Evolutionary conservation across 2,113 vertebrate genomes (phyloP).

Genomic region (Mystacornis crossleyi): DNA sequence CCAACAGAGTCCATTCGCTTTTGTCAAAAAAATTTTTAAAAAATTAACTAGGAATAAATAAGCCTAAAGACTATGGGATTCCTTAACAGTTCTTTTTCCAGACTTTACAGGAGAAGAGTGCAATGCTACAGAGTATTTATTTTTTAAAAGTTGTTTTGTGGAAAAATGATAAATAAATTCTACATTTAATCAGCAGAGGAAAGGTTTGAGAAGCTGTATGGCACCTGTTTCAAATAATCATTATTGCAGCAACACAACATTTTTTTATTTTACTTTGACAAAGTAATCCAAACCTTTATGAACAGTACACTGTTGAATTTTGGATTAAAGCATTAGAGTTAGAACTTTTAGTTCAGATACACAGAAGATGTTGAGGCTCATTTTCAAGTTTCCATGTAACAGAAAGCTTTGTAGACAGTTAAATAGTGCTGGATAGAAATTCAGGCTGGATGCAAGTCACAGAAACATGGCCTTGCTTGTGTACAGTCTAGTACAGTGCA

Average conservation of each 20-base stretch:
- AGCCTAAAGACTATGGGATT: constrained; percentile 71
- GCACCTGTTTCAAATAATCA: constrained; percentile 63
- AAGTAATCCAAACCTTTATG: constrained; percentile 17
- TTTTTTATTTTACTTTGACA: constrained; percentile 7
- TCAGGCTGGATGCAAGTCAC: constrained; percentile 33
- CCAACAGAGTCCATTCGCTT: constrained; percentile 76
- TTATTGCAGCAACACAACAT: constrained; percentile 20
- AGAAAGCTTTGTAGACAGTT: constrained; percentile 8
- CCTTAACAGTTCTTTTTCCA: constrained; percentile 74
- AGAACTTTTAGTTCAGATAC: constrained; percentile 15
- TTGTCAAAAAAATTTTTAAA: constrained; percentile 78
- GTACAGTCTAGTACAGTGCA: background rate
- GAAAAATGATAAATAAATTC: constrained; percentile 26
- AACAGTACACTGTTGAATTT: constrained; percentile 15
- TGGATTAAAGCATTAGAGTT: constrained; percentile 33
- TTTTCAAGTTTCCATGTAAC: constrained; percentile 46
- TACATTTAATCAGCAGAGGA: background rate
- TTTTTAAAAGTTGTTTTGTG: background rate
- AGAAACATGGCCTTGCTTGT: background rate
- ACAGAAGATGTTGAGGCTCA: background rate
- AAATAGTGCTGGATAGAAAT: constrained; percentile 2
- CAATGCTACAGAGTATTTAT: constrained; percentile 63
- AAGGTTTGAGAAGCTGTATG: background rate
- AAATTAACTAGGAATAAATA: constrained; percentile 85
- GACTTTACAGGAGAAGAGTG: constrained; percentile 82